Evolutionary conservation across 2,888 invertebrate species (phyloP).

Genomic region (Syrphus vitripennis): DNA sequence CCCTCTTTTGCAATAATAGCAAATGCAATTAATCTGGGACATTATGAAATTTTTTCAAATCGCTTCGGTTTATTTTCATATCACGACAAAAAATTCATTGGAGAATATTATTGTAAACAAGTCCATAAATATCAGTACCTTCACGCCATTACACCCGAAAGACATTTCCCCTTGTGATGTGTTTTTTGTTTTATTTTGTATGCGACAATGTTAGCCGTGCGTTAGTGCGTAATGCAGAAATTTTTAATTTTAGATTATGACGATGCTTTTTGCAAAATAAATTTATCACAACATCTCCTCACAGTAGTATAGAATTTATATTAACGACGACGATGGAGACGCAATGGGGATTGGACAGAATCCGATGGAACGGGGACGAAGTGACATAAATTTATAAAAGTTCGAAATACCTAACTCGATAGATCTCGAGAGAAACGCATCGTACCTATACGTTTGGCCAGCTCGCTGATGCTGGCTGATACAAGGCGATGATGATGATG

Average conservation of each 20-base stretch:
- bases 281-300: constrained; percentile 50
- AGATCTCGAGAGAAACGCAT: constrained; percentile 21
- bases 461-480: no score
- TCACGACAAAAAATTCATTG: background rate
- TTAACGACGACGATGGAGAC: background rate
- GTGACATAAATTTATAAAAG: constrained; percentile 44
- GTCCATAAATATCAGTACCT: constrained; percentile 21
- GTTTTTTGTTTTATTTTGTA: background rate
- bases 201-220: constrained; percentile 37
- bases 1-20: no score
- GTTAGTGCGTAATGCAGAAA: constrained; percentile 47
- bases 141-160: background rate
- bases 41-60: background rate
- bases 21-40: constrained; percentile 7
- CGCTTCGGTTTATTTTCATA: background rate
- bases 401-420: constrained; percentile 1
- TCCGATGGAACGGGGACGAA: background rate
- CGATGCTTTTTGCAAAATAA: constrained; percentile 55
- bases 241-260: constrained; percentile 58
- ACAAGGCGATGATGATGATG: background rate
- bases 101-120: constrained; percentile 22
- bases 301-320: constrained; percentile 12
- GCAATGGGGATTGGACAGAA: background rate
- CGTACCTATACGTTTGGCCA: constrained; percentile 20
- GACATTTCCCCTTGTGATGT: constrained; percentile 3